phyloP scores from a whole-genome alignment of 2,888 invertebrate genomes.

The Drosophila diplacantha region DNA sequence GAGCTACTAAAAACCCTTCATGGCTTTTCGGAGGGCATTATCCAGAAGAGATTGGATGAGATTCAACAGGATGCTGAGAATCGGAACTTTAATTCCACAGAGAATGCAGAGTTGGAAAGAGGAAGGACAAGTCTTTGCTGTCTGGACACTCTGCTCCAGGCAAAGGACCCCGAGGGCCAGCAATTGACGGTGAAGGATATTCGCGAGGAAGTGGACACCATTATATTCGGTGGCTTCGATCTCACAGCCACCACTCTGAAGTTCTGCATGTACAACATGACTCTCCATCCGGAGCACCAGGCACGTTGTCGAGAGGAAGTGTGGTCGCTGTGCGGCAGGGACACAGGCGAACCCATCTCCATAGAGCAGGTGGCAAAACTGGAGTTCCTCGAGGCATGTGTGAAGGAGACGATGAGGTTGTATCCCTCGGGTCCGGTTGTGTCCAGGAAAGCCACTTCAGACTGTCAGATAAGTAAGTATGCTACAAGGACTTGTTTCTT shows the following conservation, averaged over 20 bases:
- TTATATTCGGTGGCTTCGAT: constrained; percentile 66
- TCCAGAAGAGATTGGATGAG: constrained; percentile 39
- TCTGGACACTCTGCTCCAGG: constrained; percentile 50
- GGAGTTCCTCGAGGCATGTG: constrained; percentile 62
- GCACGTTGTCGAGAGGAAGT: constrained; percentile 61
- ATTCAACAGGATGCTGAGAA: constrained; percentile 44
- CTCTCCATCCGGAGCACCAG: constrained; percentile 56
- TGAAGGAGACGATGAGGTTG: constrained; percentile 64
- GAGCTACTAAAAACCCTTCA: constrained; percentile 43
- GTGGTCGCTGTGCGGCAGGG: constrained; percentile 52
- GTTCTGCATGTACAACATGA: constrained; percentile 65
- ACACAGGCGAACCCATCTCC: constrained; percentile 34
- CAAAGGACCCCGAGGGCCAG: constrained; percentile 38
- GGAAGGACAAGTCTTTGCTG: constrained; percentile 15
- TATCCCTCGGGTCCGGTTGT: constrained; percentile 65
- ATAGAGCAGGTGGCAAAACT: constrained; percentile 55
- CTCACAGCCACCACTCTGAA: constrained; percentile 60
- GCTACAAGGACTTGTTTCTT: background rate
- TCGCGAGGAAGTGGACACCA: constrained; percentile 64
- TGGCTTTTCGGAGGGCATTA: constrained; percentile 53
- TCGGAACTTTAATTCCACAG: constrained; percentile 19
- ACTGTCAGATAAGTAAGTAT: constrained; percentile 56
- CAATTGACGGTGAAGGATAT: constrained; percentile 48
- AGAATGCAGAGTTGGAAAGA: constrained; percentile 14
- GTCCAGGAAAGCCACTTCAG: constrained; percentile 48